Evolutionary conservation across 2,888 invertebrate species (phyloP), one percentile per base, ranked within the genome.

Genomic region (Lissocephala sabroskyi): DNA sequence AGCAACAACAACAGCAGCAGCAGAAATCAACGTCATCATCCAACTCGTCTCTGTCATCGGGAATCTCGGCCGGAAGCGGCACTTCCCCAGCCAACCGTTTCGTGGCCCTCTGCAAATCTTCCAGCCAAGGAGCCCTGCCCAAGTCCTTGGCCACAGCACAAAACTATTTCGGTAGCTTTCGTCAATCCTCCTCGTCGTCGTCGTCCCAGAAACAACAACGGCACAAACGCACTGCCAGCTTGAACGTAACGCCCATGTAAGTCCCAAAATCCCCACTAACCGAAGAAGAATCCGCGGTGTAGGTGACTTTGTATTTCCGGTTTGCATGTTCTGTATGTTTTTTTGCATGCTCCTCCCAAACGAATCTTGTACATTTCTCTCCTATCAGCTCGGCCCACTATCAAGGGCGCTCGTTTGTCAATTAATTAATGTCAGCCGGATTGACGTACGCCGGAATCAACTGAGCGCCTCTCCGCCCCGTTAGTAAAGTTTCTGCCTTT

Each of bases 241-340:
- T 70, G n/a, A 78, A 60, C 41, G 47, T 55, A 50, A 56, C 67
- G 67, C 59, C 64, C 64, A 76, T 76, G 75, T 76, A 62, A 76
- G 75, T 74, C 39, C 36, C 23, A 23, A 23, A 23, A 7, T 23
- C n/a, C n/a, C n/a, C n/a, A n/a, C n/a, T n/a, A n/a, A n/a, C n/a
- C n/a, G n/a, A n/a, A n/a, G n/a, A n/a, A n/a, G n/a, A n/a, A n/a
- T n/a, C n/a, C n/a, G n/a, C n/a, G n/a, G n/a, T n/a, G n/a, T n/a
- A n/a, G n/a, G n/a, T n/a, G n/a, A n/a, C n/a, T n/a, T n/a, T n/a
- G n/a, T n/a, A n/a, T n/a, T n/a, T n/a, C n/a, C n/a, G n/a, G n/a
- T n/a, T n/a, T n/a, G n/a, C n/a, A n/a, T n/a, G n/a, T n/a, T n/a
- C n/a, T n/a, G n/a, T n/a, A n/a, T n/a, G n/a, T n/a, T n/a, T n/a